Percentiles rank a stretch among this genome's conserved stretches.
Conservation (phyloP, 1,140 invertebrate genomes). For the Chlorops oryzae region DNA sequence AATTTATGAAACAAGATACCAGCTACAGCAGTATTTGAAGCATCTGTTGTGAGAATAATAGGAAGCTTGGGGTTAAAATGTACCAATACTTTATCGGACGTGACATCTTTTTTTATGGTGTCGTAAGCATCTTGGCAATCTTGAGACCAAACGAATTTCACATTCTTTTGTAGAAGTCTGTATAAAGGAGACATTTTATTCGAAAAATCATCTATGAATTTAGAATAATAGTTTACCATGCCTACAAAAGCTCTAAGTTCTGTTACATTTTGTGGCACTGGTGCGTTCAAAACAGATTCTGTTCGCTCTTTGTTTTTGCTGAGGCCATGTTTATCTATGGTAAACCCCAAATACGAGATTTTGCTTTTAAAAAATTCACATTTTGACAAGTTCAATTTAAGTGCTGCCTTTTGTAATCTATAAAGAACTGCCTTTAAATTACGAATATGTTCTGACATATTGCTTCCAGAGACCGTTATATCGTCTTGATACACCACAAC, state of each 20-base stretch:
- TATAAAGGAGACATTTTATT: constrained; percentile 21
- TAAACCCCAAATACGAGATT: constrained; percentile 31
- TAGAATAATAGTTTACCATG: constrained; percentile 39
- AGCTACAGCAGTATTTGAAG: constrained; percentile 7
- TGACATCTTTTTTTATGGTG: constrained; percentile 24
- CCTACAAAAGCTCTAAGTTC: constrained; percentile 35
- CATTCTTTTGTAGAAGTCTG: constrained; percentile 24
- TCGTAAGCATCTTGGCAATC: constrained; percentile 21
- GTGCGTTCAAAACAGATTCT: constrained; percentile 20
- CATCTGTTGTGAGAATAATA: constrained; percentile 14
- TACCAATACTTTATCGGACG: constrained; percentile 14
- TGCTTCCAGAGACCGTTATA: constrained; percentile 31
- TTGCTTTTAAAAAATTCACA: constrained; percentile 28
- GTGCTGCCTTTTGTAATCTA: constrained; percentile 12
- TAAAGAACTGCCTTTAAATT: constrained; percentile 10
- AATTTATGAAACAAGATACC: constrained; percentile 14
- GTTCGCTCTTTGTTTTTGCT: constrained; percentile 19
- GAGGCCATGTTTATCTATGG: constrained; percentile 27
- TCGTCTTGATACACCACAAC: constrained; percentile 39
- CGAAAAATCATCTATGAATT: constrained; percentile 37
- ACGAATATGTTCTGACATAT: constrained; percentile 24
- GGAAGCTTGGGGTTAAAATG: too few relatives aligned
- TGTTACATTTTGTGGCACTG: constrained; percentile 26
- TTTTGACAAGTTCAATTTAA: constrained; percentile 30
- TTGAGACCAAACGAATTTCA: constrained; percentile 19